phyloP scores from a whole-genome alignment of 2,888 invertebrate genomes.

The Strigamia crassipes region DNA sequence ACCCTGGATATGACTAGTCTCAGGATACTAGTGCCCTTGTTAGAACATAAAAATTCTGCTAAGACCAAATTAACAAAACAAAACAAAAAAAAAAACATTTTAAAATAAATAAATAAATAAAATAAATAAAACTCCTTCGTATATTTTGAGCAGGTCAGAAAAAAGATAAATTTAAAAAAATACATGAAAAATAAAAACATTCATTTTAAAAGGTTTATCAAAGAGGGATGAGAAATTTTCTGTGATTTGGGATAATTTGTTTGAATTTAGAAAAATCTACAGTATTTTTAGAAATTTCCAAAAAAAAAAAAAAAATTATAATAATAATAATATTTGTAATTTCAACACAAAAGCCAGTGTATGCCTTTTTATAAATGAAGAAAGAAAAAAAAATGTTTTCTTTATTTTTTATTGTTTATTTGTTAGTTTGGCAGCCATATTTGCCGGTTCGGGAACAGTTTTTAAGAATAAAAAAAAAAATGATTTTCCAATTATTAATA shows the following conservation, averaged over 20 bases:
- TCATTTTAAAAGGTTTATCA: not conserved
- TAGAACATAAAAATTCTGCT: not conserved
- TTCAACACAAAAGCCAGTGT: constrained; percentile 27
- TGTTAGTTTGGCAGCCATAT: not conserved
- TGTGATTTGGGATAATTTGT: constrained; percentile 32
- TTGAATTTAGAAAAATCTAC: constrained; percentile 5
- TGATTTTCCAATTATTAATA: no score
- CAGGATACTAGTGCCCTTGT: constrained; percentile 13
- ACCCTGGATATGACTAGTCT: constrained; percentile 26
- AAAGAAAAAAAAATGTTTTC: not conserved
- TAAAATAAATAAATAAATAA: not conserved
- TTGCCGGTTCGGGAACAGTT: not conserved
- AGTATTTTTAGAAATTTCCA: constrained; percentile 14
- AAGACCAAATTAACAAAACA: not conserved
- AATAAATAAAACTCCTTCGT: not conserved
- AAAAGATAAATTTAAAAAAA: not conserved
- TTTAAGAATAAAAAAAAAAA: not conserved
- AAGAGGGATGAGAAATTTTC: not conserved
- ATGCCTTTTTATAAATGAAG: constrained; percentile 22
- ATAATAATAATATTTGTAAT: not conserved
- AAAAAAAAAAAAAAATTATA: not conserved
- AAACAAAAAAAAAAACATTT: constrained; percentile 10
- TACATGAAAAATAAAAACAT: not conserved
- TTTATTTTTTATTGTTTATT: not conserved
- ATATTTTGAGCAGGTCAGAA: not conserved